Evolutionary conservation across 2,888 invertebrate species (phyloP).

Genomic region (Phyllotreta striolata): DNA sequence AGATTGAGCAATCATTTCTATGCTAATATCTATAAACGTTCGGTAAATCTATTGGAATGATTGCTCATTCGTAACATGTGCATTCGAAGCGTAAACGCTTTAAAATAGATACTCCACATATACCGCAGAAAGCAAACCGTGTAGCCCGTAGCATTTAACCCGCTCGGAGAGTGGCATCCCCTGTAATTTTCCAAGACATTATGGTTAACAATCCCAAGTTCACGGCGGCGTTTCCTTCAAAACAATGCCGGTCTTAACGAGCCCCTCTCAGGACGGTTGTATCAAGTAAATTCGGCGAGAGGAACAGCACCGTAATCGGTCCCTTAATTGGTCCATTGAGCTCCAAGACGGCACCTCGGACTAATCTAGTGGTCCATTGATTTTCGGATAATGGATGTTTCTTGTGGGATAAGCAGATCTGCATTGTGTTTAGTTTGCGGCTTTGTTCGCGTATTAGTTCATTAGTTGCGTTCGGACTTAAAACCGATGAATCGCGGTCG

Average conservation of each 20-base stretch:
- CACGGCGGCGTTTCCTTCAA: constrained; percentile 45
- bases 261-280: constrained; percentile 56
- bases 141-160: constrained; percentile 16
- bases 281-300: constrained; percentile 55
- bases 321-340: constrained; percentile 60
- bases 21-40: too few relatives aligned
- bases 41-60: too few relatives aligned
- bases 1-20: too few relatives aligned
- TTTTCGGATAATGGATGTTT: constrained; percentile 60
- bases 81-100: constrained; percentile 10
- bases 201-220: constrained; percentile 51
- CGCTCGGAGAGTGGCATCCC: constrained; percentile 21
- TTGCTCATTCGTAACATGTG: background rate
- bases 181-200: constrained; percentile 45
- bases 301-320: constrained; percentile 53
- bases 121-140: constrained; percentile 11
- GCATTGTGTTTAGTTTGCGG: constrained; percentile 60
- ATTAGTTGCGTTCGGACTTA: constrained; percentile 53
- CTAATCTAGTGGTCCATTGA: constrained; percentile 60
- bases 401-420: constrained; percentile 59
- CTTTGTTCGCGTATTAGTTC: constrained; percentile 57
- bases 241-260: constrained; percentile 58
- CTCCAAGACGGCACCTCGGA: constrained; percentile 57
- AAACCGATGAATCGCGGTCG: constrained; percentile 40
- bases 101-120: constrained; percentile 19